Base-by-base conservation (phyloP, 2,797 vertebrate species). In the Neosilurus mollespiculum region DNA sequence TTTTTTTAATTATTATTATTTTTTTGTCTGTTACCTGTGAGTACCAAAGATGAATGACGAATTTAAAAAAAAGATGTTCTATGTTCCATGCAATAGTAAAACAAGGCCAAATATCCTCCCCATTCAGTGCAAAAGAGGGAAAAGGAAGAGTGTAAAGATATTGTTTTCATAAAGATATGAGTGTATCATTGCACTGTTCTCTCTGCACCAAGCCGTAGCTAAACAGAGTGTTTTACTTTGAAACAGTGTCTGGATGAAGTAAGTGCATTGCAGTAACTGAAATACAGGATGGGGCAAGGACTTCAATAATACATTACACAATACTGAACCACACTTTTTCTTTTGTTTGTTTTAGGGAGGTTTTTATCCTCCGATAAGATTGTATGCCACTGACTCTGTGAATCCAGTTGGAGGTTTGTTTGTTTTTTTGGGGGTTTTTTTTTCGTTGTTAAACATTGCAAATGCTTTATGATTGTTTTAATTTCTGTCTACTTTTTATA, bases 11-110 rank as follows among this genome's bases (percentile, higher is more conserved):
- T 79, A 62, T 58, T 49, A 10, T 22, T 54, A 71, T 24, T 83
- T 85, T 92, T 91, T 91, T 84, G 93, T 95, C 92, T 93, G 93
- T 96, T 93, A 93, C 92, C 94, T 96, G 96, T 97, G 95, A 96
- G 95, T 96, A 98, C 97, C 97, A 99, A 99, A 99, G 97, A 98
- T 95, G 93, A 96, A 97, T 94, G 94, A 94, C 95, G 95, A 95
- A 94, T 94, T 96, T 94, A 94, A 92, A 83, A 75, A 91, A 83
- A 75, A 77, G n/a, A 94, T 95, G 95, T 96, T 96, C 94, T 96
- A 95, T 96, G 95, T 96, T 96, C 94, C 96, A 96, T 97, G 96
- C 96, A 97, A 98, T 97, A 97, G 96, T 94, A 34, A 96, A 94
- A 95, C 91, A 93, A 97, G 97, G 97, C 97, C 97, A 98, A 99